phyloP scores from a whole-genome alignment of 2,888 invertebrate genomes.

The Odiellus spinosus region DNA sequence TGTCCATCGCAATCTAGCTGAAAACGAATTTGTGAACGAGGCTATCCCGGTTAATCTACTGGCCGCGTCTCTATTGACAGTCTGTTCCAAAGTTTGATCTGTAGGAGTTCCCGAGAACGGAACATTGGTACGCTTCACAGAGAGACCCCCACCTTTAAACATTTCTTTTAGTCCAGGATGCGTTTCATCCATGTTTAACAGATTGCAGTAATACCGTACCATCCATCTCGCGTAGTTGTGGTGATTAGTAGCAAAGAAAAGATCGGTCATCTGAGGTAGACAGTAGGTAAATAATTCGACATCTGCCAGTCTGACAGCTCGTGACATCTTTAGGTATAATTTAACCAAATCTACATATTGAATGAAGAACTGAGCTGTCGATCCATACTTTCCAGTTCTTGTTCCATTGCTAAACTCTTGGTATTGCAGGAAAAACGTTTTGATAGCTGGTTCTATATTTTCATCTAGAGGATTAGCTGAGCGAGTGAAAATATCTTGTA shows the following conservation, averaged over 20 bases:
- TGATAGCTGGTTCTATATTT: too few relatives aligned
- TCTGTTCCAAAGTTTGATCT: neutral
- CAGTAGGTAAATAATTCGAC: neutral
- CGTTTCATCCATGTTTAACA: neutral
- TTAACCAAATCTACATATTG: too few relatives aligned
- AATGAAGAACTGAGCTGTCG: too few relatives aligned
- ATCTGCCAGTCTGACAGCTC: too few relatives aligned
- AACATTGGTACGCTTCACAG: neutral
- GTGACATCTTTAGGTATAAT: too few relatives aligned
- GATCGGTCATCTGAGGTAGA: neutral
- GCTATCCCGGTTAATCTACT: neutral
- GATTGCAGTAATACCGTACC: neutral
- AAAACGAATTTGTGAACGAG: neutral
- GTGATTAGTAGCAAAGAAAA: neutral
- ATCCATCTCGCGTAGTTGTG: neutral
- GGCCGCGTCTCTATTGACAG: neutral
- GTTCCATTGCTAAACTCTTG: too few relatives aligned
- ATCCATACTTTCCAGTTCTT: too few relatives aligned
- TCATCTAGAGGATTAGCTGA: too few relatives aligned
- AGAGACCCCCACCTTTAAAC: neutral
- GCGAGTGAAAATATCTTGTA: too few relatives aligned
- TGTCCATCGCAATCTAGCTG: neutral
- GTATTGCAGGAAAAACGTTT: too few relatives aligned
- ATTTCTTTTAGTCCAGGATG: neutral
- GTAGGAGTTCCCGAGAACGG: neutral